A percentile compares a stretch with the other conserved stretches of the same genome.
These are phyloP conservation scores for Plestiodon gilberti DNA, from an alignment of 2,113 vertebrate species.

Conservation along the genomic window DNA sequence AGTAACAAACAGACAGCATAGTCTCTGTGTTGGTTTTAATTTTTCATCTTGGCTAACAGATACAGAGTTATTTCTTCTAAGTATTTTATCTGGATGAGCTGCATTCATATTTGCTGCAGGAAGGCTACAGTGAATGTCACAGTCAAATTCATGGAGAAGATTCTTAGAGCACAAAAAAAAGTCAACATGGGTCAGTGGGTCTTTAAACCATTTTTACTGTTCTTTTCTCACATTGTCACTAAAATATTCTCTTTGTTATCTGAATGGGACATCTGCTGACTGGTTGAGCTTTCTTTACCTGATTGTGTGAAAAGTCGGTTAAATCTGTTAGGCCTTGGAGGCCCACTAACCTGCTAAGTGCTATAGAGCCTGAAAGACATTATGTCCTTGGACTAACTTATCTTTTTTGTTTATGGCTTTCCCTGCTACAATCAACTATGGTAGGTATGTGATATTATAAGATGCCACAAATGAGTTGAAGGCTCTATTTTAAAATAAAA, in stretches of 20 bases:
- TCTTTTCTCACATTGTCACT: conserved; percentile 97
- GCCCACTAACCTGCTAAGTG: conserved; percentile 87
- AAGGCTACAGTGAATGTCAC: conserved; percentile 54
- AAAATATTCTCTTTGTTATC: conserved; percentile 90
- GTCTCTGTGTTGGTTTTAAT: conserved; percentile 33
- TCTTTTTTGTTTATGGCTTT: conserved; percentile 72
- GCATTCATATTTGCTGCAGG: conserved; percentile 54
- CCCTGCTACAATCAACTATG: conserved; percentile 58
- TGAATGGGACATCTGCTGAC: conserved; percentile 77
- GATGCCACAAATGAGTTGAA: conserved; percentile 39
- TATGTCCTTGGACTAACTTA: conserved; percentile 88
- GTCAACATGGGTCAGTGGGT: conserved; percentile 81
- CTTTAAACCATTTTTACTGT: conserved; percentile 84
- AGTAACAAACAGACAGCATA: conserved; percentile 3
- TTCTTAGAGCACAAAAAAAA: conserved; percentile 65
- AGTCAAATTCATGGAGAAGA: conserved; percentile 39
- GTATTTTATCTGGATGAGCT: conserved; percentile 46
- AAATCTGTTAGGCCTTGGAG: conserved; percentile 87
- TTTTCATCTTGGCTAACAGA: conserved; percentile 41
- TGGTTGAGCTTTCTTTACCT: conserved; percentile 81
- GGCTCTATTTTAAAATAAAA: conserved; percentile 28
- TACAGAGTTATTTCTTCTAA: conserved; percentile 42
- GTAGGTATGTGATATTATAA: conserved; percentile 41
- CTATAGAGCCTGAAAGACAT: conserved; percentile 88
- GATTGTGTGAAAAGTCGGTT: conserved; percentile 95